phyloP scores from a whole-genome alignment of 2,888 invertebrate species.

The Harpalus rufipes region DNA sequence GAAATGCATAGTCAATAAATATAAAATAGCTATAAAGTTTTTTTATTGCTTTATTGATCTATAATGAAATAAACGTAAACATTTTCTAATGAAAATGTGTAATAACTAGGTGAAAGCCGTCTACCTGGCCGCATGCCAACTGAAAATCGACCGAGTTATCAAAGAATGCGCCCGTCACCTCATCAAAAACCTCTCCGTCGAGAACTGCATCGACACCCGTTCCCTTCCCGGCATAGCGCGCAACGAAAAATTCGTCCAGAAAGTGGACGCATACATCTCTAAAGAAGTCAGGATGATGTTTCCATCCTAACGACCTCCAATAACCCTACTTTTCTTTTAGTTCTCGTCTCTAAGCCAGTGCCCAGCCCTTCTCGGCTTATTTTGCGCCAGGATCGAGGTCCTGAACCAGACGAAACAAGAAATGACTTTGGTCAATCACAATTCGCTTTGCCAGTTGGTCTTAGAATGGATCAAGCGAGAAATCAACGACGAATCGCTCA shows the following conservation, averaged over 20 bases:
- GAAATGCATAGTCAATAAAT: not conserved
- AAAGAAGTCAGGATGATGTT: slow-evolving; percentile 80
- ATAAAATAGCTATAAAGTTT: not conserved
- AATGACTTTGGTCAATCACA: slow-evolving; percentile 80
- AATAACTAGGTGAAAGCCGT: slow-evolving; percentile 83
- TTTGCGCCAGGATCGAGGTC: slow-evolving; percentile 86
- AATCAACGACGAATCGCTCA: slow-evolving; percentile 75
- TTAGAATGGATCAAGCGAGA: slow-evolving; percentile 82
- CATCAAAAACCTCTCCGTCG: slow-evolving; percentile 82
- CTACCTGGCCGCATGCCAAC: slow-evolving; percentile 88
- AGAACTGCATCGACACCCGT: slow-evolving; percentile 81
- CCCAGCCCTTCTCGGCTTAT: slow-evolving; percentile 83
- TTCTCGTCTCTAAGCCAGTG: slow-evolving; percentile 83
- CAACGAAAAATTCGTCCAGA: slow-evolving; percentile 81
- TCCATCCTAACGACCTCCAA: slow-evolving; percentile 20
- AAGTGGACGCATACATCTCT: slow-evolving; percentile 85
- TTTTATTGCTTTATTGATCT: not conserved
- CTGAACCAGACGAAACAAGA: slow-evolving; percentile 86
- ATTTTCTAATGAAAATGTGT: not conserved
- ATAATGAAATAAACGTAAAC: not conserved
- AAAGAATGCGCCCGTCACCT: slow-evolving; percentile 85
- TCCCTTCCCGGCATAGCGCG: slow-evolving; percentile 82
- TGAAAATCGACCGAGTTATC: slow-evolving; percentile 88
- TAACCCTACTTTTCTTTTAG: slow-evolving; percentile 75
- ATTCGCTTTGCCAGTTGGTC: slow-evolving; percentile 82